Evolutionary conservation across 2,888 invertebrate species (phyloP), one percentile per base, ranked within the genome.

Genomic region (Ochropacha duplaris): DNA sequence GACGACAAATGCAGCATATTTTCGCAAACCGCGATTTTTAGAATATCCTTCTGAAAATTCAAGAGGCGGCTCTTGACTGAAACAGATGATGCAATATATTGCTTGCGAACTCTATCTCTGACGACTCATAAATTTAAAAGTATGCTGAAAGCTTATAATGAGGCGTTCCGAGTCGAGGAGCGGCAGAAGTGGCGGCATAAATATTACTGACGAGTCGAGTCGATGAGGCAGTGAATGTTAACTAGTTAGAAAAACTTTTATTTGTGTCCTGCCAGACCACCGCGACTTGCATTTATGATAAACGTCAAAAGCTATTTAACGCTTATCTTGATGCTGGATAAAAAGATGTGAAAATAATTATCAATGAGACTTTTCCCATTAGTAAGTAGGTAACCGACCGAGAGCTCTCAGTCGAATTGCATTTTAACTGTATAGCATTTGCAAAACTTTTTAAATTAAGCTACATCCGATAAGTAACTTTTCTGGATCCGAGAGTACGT

Each of bases 361-460:
- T 56, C 49, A 56, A 50, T 34, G 24, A 50, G 50, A 57, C 55
- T 34, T 44, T 50, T 56, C 34, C 54, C 49, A 61, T 50, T 56
- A 56, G 57, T 39, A 60, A 55, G 60, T 66, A 60, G 60, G 61
- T 64, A 61, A 69, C 61, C 55, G 60, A 69, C 60, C 57, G 60
- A 64, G 54, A 65, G 58, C 56, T 64, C 68, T 67, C 63, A 59
- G 64, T 59, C 64, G 70, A 72, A 78, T 88, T 84, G 79, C 84
- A 86, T 88, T 84, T 83, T 76, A 79, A 83, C 78, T 72, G 74
- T 72, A 84, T 79, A 68, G 65, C 74, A 79, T 80, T 79, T 68
- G 66, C 65, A 56, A 66, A 87, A 89, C 79, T 88, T 88, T 87
- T 83, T 80, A 83, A 81, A 86, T 86, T 80, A 81, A 75, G 76